Evolutionary conservation across 1,140 invertebrate species (phyloP).

Genomic region (Heterodera carotae): DNA sequence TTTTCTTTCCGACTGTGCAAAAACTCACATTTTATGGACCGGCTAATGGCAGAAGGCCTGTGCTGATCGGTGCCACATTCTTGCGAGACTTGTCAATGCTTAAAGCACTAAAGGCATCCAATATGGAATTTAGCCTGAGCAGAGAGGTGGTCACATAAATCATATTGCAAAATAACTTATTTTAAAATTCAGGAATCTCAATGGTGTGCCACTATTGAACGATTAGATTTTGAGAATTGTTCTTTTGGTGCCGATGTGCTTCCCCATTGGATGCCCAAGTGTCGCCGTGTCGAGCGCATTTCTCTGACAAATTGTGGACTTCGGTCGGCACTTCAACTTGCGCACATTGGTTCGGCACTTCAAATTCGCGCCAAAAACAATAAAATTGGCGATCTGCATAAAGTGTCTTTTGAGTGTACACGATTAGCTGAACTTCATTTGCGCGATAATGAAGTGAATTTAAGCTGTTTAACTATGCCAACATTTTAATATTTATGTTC

Average conservation of each 20-base stretch:
- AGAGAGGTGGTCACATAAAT: conserved; percentile 2
- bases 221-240: conserved; percentile 17
- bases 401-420: conserved; percentile 23
- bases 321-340: conserved; percentile 1
- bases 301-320: conserved; percentile 12
- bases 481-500: conserved; percentile 3
- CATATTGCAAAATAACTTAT: neutral
- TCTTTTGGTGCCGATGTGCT: neutral
- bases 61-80: conserved; percentile 23
- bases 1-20: conserved; percentile 24
- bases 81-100: conserved; percentile 18
- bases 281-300: conserved; percentile 19
- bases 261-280: conserved; percentile 29
- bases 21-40: conserved; percentile 15
- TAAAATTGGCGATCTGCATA: conserved; percentile 29
- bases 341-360: conserved; percentile 11
- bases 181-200: conserved; percentile 16
- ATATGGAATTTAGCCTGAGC: conserved; percentile 23
- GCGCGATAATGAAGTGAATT: conserved; percentile 29
- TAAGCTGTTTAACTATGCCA: too few species aligned
- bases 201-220: conserved; percentile 22
- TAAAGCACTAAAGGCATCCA: conserved; percentile 30
- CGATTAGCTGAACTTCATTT: conserved; percentile 38
- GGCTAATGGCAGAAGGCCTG: neutral
- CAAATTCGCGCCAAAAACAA: conserved; percentile 31